Base-by-base conservation (phyloP, 2,888 invertebrate genomes). In the Oxyteleia sp. region DNA sequence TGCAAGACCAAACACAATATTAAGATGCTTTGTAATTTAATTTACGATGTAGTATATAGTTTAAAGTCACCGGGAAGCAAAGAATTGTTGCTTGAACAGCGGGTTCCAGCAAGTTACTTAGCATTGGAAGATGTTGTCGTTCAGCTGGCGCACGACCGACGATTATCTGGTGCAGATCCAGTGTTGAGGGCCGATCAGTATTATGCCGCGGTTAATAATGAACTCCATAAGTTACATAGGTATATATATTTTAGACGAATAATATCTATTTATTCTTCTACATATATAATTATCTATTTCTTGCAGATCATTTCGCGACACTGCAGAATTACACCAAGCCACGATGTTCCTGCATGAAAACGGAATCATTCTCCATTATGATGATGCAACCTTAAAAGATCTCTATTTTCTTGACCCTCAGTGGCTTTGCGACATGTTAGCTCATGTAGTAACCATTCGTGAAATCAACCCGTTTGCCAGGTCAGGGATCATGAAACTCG, bases 311-410 rank as follows among this genome's bases (percentile, higher is more conserved):
- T 98, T 98, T 92, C 95, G 98, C n/a, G 99, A 98, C 94, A 95
- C 96, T 8, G 96, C 98, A 0, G 99, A 99, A 92, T 93, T 99
- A 63, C 97, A 98, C 89, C 98, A 99, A 92, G 99, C 99, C 0
- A 99, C 99, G 0, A 95, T 98, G 92, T 99, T 99, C 93, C 95
- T 99, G 0, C 99, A 99, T 91, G 99, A 99, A 90, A 99, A 99
- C 93, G 99, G 98, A 95, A 98, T 99, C 1, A 94, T 99, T 7
- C 94, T 99, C 0, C 98, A 98, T 93, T 98, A 98, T 89, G 98
- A 98, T 89, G 99, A 99, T 92, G 98, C 98, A 0, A 98, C 98
- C 0, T 94, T 99, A 1, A 97, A 98, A 91, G 99, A 99, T 94
- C 95, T 99, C 59, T 99, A 99, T 94, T 99, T 99, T 93, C 94